These are phyloP conservation scores for Apostichopus leukothele DNA, from an alignment of 53 echinoderm and acorn worm genomes.

Conservation along the genomic window DNA sequence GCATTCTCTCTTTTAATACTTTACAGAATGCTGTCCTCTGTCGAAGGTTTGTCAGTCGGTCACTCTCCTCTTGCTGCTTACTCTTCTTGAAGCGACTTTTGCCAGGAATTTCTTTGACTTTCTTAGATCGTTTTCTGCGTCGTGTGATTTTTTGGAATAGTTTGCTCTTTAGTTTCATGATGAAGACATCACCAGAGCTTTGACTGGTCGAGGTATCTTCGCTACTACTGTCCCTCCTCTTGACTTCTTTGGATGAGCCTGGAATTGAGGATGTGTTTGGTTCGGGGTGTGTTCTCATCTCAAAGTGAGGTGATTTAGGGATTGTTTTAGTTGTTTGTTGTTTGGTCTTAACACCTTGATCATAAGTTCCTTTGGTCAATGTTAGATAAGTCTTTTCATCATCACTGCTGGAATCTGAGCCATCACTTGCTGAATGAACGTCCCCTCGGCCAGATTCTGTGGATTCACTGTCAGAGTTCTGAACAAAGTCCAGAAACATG, in stretches of 20 bases:
- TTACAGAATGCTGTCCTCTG: conserved; percentile 60
- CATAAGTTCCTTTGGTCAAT: neutral
- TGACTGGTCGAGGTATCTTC: conserved; percentile 57
- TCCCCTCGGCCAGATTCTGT: conserved; percentile 4
- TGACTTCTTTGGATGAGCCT: neutral
- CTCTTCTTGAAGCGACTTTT: conserved; percentile 24
- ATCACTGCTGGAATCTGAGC: conserved; percentile 38
- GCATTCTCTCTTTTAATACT: conserved; percentile 55
- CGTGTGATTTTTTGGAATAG: conserved; percentile 53
- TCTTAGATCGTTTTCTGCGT: conserved; percentile 52
- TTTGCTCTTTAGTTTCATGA: conserved; percentile 60
- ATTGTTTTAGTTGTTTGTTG: neutral
- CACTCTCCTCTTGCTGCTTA: conserved; percentile 53
- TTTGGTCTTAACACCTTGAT: neutral
- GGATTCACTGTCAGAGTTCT: conserved; percentile 50
- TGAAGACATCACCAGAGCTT: conserved; percentile 58
- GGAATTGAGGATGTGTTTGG: neutral
- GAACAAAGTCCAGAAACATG: conserved; percentile 77
- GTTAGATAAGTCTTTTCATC: conserved; percentile 33
- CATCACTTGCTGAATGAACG: conserved; percentile 10
- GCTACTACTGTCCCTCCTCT: conserved; percentile 25
- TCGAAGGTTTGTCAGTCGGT: conserved; percentile 52
- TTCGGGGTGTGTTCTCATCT: neutral
- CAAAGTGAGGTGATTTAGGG: neutral
- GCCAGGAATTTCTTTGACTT: conserved; percentile 15